Evolutionary conservation across 2,888 invertebrate genomes (phyloP), one percentile per base, ranked within the genome.

Genomic region (Dusona sp.): DNA sequence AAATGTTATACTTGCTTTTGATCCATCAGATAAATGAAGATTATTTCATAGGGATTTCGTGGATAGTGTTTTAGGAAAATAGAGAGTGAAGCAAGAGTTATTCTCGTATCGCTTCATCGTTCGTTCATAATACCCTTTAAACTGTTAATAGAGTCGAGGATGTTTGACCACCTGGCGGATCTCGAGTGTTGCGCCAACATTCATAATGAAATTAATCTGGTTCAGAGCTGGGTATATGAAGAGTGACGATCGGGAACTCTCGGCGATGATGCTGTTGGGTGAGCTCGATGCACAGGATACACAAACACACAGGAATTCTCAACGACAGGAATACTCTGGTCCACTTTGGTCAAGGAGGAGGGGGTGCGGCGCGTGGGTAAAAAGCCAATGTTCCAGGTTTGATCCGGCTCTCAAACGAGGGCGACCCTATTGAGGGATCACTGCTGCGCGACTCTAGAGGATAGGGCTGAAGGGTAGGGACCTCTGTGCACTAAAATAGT

Each of bases 161-260:
- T 93, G 93, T 93, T 94, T 93, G 93, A 92, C 92, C 90, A 91
- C 89, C 84, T 80, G 93, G 90, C 89, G 91, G 91, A 92, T 92
- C 92, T 94, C 93, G 92, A 94, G 94, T 94, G 94, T 94, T 94
- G 92, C 92, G 91, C 93, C 92, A 94, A 94, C 94, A 94, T 93
- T 92, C 91, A 93, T 94, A 93, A 94, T 93, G 93, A 93, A 94
- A 94, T 94, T 94, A 94, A 94, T 94, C 93, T 94, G 90, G 61
- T 88, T 84, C 83, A 90, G 87, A 87, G 86, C 88, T 87, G 86
- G 73, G 48, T 51, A 51, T 54, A 65, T 88, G 89, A 86, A 88
- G 91, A 83, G 88, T 88, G 85, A 87, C 86, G 88, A 88, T 87
- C 83, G 78, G 61, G 51, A 13, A 42, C 74, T 45, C 83, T 70